phyloP scores from a whole-genome alignment of 2,888 invertebrate species.

The Nephrotoma flavescens region DNA sequence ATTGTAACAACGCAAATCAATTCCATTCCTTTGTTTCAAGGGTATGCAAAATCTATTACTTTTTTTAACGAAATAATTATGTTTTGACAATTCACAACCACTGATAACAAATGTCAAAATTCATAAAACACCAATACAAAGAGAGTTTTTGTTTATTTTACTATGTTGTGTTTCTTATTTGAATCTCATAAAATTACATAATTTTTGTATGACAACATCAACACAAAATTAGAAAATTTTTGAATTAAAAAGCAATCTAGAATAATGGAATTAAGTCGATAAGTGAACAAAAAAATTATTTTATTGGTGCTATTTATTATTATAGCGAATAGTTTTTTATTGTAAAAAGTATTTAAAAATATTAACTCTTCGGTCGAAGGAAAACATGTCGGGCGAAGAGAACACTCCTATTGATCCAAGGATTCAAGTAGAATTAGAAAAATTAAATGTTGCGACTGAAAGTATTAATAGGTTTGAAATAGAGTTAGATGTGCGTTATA shows the following conservation, averaged over 20 bases:
- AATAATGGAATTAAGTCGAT: neutral
- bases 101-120: neutral
- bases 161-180: neutral
- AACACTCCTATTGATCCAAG: conserved; percentile 63
- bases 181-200: neutral
- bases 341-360: neutral
- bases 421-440: conserved; percentile 78
- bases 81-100: neutral
- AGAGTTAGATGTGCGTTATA: conserved; percentile 58
- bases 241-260: neutral
- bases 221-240: neutral
- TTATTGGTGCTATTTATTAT: neutral
- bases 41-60: neutral
- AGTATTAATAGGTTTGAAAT: conserved; percentile 84
- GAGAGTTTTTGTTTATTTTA: neutral
- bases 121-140: neutral
- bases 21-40: neutral
- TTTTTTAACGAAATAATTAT: neutral
- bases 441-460: conserved; percentile 79
- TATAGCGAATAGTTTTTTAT: neutral
- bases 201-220: neutral
- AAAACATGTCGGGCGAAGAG: conserved; percentile 32
- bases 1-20: too few relatives aligned
- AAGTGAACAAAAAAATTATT: neutral
- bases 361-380: neutral